phyloP scores from a whole-genome alignment of 2,113 vertebrate species.

The Apaloderma vittatum region DNA sequence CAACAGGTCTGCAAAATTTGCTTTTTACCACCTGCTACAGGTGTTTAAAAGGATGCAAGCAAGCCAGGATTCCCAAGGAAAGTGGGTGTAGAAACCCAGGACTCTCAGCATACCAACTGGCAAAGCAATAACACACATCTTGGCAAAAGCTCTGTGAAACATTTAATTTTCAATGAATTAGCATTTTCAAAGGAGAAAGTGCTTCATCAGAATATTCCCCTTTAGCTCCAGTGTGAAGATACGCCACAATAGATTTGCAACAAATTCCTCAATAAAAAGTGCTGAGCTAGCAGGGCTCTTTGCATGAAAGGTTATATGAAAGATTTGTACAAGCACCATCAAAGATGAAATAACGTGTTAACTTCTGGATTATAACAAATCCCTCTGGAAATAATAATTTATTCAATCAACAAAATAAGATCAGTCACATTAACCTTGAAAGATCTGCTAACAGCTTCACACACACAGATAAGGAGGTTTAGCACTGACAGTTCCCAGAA shows the following conservation, averaged over 20 bases:
- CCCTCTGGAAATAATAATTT: constrained; percentile 59
- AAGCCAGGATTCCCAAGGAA: background rate
- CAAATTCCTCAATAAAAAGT: background rate
- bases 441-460: background rate
- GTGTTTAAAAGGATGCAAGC: background rate
- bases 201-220: background rate
- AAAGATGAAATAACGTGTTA: constrained; percentile 33
- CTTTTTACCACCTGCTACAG: background rate
- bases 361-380: constrained; percentile 57
- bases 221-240: background rate
- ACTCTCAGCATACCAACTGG: background rate
- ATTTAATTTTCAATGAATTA: background rate
- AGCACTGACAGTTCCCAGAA: background rate
- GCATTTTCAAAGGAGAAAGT: background rate
- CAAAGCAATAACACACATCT: background rate
- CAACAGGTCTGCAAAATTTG: background rate
- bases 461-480: background rate
- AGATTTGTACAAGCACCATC: constrained; percentile 14
- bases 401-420: constrained; percentile 54
- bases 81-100: background rate
- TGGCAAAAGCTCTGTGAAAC: background rate
- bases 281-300: constrained; percentile 28
- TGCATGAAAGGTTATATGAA: constrained; percentile 1
- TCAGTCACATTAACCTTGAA: constrained; percentile 46
- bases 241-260: background rate